Base-by-base conservation (phyloP, 2,113 vertebrate species). In the Elephantulus edwardii region DNA sequence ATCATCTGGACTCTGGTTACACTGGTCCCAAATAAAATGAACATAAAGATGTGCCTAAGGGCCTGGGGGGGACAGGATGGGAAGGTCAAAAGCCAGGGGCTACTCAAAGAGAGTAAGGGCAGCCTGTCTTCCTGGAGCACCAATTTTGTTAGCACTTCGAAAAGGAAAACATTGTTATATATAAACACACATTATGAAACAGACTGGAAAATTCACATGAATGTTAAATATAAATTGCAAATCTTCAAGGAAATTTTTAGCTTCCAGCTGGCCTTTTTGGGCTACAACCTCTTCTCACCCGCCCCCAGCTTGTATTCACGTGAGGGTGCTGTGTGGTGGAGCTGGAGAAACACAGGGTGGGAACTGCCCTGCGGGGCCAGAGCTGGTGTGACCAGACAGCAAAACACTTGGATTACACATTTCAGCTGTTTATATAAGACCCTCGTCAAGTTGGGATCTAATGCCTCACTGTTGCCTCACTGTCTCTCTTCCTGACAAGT, bases 221-320 rank as follows among this genome's bases (percentile, higher is more conserved):
- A 50, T 88, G 91, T 96, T 93, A 94, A 95, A 95, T 94, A 93
- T 92, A 95, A 95, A 92, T 96, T 96, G 95, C 95, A 96, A 92
- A 94, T 96, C 92, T 91, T 88, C 64, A 85, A 93, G 91, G 92
- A 90, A 88, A 95, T 93, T 96, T 83, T 95, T 95, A 96, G 94
- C 93, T 92, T 92, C 72, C 96, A 94, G 95, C 95, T 95, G 94
- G 91, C 94, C 93, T 91, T 89, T 95, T 93, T 90, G 92, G 92
- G 90, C 93, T 92, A 88, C 88, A 91, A 94, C 79, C 94, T 90
- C 83, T 91, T 82, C 90, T 92, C 24, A n/a, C 52, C 90, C 75
- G 5, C 95, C 86, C 76, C 92, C 90, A 56, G 60, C 76, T 86
- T 20, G 26, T 83, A 46, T 50, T 91, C 90, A 44, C 42, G 30